These are phyloP conservation scores for Chroicocephalus ridibundus DNA, from an alignment of 2,113 vertebrate genomes.

Conservation along the genomic window DNA sequence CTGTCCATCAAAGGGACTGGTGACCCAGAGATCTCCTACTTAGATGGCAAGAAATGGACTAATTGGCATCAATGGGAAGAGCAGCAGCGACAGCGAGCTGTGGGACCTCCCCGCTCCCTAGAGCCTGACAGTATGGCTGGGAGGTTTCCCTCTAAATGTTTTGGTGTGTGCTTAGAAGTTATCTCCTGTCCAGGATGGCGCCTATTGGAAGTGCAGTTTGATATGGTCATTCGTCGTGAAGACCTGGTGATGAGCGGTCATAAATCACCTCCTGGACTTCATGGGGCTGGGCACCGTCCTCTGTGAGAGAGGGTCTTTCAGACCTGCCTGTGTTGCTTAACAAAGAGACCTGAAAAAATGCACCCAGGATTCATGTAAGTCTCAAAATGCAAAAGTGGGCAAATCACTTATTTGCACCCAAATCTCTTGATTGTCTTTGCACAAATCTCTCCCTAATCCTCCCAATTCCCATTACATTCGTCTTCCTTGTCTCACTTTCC, in stretches of 20 bases:
- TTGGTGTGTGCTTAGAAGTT: not conserved
- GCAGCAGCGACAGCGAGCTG: not conserved
- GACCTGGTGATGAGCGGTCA: not conserved
- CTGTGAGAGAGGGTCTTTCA: not conserved
- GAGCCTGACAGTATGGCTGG: not conserved
- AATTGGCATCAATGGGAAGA: not conserved
- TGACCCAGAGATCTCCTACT: not conserved
- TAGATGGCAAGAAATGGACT: not conserved
- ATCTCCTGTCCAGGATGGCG: not conserved
- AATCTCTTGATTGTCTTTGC: not conserved
- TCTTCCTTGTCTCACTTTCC: not conserved
- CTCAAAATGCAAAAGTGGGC: not conserved
- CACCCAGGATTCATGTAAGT: not conserved
- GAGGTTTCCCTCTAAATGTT: not conserved
- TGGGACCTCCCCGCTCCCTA: not conserved
- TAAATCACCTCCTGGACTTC: not conserved
- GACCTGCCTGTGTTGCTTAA: not conserved
- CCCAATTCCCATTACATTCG: not conserved
- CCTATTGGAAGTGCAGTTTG: not conserved
- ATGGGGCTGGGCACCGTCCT: not conserved
- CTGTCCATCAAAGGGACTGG: not conserved
- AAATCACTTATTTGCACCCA: not conserved
- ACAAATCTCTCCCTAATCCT: not conserved
- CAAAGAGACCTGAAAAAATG: not conserved
- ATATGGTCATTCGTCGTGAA: not conserved